Evolutionary conservation across 2,797 vertebrate species (phyloP), one percentile per base, ranked within the genome.

Genomic region (Malurus leucopterus): DNA sequence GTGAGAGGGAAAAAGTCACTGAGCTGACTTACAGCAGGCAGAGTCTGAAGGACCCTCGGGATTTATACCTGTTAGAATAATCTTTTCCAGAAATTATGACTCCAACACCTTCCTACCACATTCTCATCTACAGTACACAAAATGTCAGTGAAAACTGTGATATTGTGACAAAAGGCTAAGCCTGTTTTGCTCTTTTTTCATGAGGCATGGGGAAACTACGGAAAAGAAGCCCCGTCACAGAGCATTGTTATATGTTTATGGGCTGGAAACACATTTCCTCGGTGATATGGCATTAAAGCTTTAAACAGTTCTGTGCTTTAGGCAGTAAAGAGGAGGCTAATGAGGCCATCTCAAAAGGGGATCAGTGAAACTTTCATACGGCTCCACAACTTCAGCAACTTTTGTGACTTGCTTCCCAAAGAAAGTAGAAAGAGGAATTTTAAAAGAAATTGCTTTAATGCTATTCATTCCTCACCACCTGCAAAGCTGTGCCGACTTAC

Each of bases 291-390:
- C 55, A 67, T 72, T 55, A 63, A 50, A 87, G 34, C 47, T 87
- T 83, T 75, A 86, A 86, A 74, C 43, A 84, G 41, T 57, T 89
- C 27, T 20, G 10, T 55, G 30, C 67, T 63, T 44, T 46, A 82
- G 74, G n/a, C 70, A 85, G 70, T 21, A 62, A 64, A 89, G 73
- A 51, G 78, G 46, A 80, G 29, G 59, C 49, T 94, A 95, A 95
- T 80, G 64, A 92, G 87, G 34, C 58, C 51, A 50, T 90, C 84
- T 74, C 62, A 32, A 74, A 78, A 90, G 59, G 71, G 6, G 44
- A 70, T 43, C 55, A 90, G 83, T 55, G 51, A 93, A 94, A 86
- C 69, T 93, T 68, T 79, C 79, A 70, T 41, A 57, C 15, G 64
- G 75, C 32, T 82, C 91, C 47, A 77, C 49, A 72, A 79, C 54